phyloP scores from a whole-genome alignment of 2,113 vertebrate species.

The human (Homo sapiens) region DNA sequence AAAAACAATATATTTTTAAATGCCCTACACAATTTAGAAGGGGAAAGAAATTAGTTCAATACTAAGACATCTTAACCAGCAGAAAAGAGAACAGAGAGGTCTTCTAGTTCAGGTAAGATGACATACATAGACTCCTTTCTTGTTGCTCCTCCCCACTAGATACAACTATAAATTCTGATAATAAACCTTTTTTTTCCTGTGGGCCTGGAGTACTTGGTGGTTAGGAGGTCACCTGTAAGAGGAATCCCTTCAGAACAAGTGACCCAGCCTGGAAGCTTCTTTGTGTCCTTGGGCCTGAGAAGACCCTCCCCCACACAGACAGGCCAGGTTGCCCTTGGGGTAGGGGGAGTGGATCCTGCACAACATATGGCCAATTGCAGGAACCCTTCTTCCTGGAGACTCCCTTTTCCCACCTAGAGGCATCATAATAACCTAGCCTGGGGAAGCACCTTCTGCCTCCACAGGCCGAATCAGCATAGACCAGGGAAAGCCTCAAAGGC shows the following conservation, averaged over 20 bases:
- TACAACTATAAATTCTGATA: neutral
- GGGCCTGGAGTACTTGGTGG: neutral
- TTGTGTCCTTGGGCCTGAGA: neutral
- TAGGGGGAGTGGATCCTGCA: neutral
- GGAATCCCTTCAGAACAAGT: neutral
- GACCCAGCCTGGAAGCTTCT: neutral
- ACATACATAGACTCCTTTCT: neutral
- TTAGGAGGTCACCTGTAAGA: neutral
- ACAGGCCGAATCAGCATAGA: neutral
- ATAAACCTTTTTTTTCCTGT: neutral
- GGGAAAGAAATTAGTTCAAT: slow-evolving; percentile 5
- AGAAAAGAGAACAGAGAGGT: neutral
- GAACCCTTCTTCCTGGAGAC: neutral
- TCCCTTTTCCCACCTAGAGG: neutral
- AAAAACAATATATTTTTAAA: neutral
- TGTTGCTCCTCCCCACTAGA: neutral
- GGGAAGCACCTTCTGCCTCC: neutral
- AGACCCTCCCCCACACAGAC: neutral
- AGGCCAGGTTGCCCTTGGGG: neutral
- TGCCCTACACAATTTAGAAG: neutral
- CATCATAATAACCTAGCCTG: neutral
- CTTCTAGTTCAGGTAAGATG: neutral
- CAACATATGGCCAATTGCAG: neutral
- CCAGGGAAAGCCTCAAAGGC: neutral
- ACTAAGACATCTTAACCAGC: neutral